A percentile compares a stretch with the other conserved stretches of the same genome.
phyloP scores from a whole-genome alignment of 2,888 invertebrate genomes.

The Napeogenes sylphis region DNA sequence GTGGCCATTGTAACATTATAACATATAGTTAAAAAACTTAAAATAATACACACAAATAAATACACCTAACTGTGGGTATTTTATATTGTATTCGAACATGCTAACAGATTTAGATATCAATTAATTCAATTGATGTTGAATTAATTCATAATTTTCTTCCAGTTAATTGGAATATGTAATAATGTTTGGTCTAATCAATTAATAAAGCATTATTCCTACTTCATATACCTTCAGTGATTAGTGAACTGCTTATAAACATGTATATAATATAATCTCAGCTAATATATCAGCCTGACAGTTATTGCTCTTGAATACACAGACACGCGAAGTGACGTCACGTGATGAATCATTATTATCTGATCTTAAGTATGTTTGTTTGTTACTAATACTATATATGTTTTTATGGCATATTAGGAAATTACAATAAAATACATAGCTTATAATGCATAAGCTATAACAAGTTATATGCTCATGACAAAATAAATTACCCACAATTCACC shows the following conservation, averaged over 20 bases:
- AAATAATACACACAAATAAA: too few relatives aligned
- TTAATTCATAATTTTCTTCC: neutral
- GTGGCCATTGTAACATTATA: neutral
- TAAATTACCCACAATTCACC: neutral
- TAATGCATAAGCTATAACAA: neutral
- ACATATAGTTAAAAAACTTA: neutral
- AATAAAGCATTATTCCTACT: neutral
- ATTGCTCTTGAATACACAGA: constrained; percentile 27
- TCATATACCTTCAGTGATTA: constrained; percentile 6
- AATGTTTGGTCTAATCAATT: neutral
- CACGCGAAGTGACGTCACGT: constrained; percentile 25
- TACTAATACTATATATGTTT: neutral
- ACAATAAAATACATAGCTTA: neutral
- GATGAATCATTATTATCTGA: constrained; percentile 23
- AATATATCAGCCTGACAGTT: constrained; percentile 29
- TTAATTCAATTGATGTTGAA: neutral
- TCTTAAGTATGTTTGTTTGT: constrained; percentile 1
- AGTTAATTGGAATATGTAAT: neutral
- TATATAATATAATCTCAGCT: constrained; percentile 11
- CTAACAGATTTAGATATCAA: neutral
- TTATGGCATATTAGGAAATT: neutral
- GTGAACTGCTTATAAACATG: neutral
- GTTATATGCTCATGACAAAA: neutral
- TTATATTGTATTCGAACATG: neutral
- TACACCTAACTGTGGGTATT: neutral